Evolutionary conservation across 2,888 invertebrate genomes (phyloP), one percentile per base, ranked within the genome.

Genomic region (Pseudococcus jackbeardsleyi): DNA sequence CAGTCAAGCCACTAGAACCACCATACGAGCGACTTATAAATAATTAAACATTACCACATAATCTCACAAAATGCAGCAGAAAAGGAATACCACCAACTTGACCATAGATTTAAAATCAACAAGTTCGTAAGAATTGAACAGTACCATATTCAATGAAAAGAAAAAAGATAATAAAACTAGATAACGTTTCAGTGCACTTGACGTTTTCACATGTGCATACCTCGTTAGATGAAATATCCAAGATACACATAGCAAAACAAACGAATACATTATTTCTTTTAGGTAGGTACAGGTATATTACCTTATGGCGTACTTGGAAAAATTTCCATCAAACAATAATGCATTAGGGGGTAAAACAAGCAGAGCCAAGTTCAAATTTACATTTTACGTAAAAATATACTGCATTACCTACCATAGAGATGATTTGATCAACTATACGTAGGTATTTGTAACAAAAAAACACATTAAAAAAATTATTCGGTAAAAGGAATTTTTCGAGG

Each of bases 101-200:
- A 64, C 64, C 64, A 64, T 22, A 64, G n/a, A 64, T 22, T 64
- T n/a, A 64, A 64, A 64, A 64, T 64, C 64, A 64, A 64, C 64
- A 64, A 64, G 64, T 64, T 64, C 64, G 11, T 64, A 22, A 22
- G 64, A 64, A 22, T 9, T 64, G 64, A 22, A 64, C 64, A 22
- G 64, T 9, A 64, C 9, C 0, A 64, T 11, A 22, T 64, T 64
- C 64, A 64, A 64, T 64, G 64, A 64, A 64, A 48, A 64, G 64
- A 64, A 22, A 22, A 64, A 64, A 64, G 64, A 64, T 64, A 22
- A 22, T 64, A 64, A 64, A 64, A 7, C 64, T 22, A 64, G 64
- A 64, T 64, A 64, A 64, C 19, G 22, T 7, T 22, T 22, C 64
- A 19, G 19, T 64, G 64, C 9, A 22, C 64, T 64, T 64, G 64